Base-by-base conservation (phyloP, 2,113 vertebrate species). In the Collichthys lucidus region DNA sequence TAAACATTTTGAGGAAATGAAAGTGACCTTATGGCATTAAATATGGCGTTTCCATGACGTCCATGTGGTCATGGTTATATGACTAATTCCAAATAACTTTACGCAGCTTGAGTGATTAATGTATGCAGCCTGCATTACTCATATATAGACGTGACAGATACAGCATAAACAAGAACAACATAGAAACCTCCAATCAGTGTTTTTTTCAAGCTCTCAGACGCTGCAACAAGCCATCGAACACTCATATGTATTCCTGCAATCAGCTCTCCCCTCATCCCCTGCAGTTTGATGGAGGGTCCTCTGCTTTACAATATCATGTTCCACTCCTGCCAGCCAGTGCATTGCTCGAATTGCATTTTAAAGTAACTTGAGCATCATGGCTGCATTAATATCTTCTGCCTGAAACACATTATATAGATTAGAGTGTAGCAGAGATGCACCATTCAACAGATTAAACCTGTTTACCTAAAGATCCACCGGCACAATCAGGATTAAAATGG, bases 371-470 rank as follows among this genome's bases (percentile, higher is more conserved):
- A 92, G 61, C 42, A 24, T 82, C 62, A 64, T 82, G 19, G 8
- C 63, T 52, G 57, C 74, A 83, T 88, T 70, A 60, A 14, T 66
- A 56, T 79, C 40, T 56, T 74, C 61, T 57, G 64, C 65, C 52
- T 78, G 74, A 86, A 86, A 85, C 55, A 77, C 79, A 87, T 87
- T 85, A 89, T 57, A 76, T 73, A 86, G 77, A 90, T 92, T 84
- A 85, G 42, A 88, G 77, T 65, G 59, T 31, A 44, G 88, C 85
- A 79, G 74, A 83, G 65, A 85, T 70, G 74, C 24, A 61, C 20
- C 67, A 63, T 17, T 77, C 83, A 65, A 50, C 67, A 56, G 53
- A 59, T 68, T 76, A 82, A 91, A 91, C 86, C 85, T 79, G 35
- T 46, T 91, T 86, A 84, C 77, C 73, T 74, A 44, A 86, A 40